A percentile compares a stretch with the other conserved stretches of the same genome.
These are phyloP conservation scores for Sebastes diploproa DNA, from an alignment of 2,797 vertebrate genomes.

Conservation along the genomic window DNA sequence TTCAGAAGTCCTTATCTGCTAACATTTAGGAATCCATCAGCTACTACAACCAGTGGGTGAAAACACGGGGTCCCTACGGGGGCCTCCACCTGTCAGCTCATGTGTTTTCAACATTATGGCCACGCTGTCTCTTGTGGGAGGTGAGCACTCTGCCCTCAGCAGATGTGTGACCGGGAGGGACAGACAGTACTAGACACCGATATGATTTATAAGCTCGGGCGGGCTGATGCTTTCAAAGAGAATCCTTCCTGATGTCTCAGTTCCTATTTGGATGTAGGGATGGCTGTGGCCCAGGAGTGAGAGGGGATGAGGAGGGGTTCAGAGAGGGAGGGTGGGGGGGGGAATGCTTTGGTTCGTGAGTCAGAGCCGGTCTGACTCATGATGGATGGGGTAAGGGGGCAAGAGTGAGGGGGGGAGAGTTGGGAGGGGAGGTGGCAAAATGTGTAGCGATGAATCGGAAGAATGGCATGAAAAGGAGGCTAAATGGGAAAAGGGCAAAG, in stretches of 20 bases:
- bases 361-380: constrained; percentile 65
- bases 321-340: background rate
- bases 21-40: background rate
- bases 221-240: constrained; percentile 7
- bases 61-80: background rate
- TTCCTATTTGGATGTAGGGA: constrained; percentile 32
- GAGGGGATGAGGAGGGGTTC: constrained; percentile 11
- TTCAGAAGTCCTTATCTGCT: background rate
- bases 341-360: constrained; percentile 56
- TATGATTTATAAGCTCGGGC: constrained; percentile 55
- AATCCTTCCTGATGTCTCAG: constrained; percentile 32
- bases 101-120: constrained; percentile 62
- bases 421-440: constrained; percentile 63
- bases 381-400: constrained; percentile 68
- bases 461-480: constrained; percentile 74
- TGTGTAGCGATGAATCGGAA: constrained; percentile 63
- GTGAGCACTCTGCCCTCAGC: constrained; percentile 4
- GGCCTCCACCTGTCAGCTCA: constrained; percentile 63
- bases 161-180: constrained; percentile 28
- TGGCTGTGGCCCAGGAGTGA: background rate
- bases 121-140: constrained; percentile 12
- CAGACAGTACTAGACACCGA: constrained; percentile 9
- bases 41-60: background rate
- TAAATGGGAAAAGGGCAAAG: constrained; percentile 54
- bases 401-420: constrained; percentile 48